These are phyloP conservation scores for Sebastes fasciatus DNA, from an alignment of 2,113 vertebrate species.

Conservation along the genomic window DNA sequence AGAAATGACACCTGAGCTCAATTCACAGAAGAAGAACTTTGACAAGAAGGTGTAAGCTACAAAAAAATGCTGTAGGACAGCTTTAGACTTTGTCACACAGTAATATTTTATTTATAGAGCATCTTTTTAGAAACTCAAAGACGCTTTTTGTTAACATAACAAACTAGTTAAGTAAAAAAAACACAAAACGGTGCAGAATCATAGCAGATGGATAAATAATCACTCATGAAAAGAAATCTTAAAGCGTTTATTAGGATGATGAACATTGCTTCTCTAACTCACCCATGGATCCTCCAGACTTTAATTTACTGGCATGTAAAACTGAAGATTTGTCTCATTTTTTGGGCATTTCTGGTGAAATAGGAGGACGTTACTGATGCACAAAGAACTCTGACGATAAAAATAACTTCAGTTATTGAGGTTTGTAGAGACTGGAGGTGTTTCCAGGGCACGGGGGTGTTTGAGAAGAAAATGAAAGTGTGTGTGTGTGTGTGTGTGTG, in stretches of 20 bases:
- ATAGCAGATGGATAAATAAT: not conserved
- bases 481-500: slow-evolving; percentile 6
- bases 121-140: not conserved
- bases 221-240: too few relatives aligned
- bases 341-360: slow-evolving; percentile 4
- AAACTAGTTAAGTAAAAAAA: not conserved
- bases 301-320: not conserved
- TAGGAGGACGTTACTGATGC: not conserved
- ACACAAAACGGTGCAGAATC: too few relatives aligned
- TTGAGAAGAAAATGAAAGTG: slow-evolving; percentile 59
- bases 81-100: not conserved
- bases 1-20: not conserved
- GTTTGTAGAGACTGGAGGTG: not conserved
- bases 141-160: too few relatives aligned
- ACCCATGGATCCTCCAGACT: not conserved
- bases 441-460: slow-evolving; percentile 44
- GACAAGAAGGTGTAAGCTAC: not conserved
- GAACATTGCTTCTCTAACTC: too few relatives aligned
- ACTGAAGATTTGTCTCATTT: not conserved
- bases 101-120: not conserved
- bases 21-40: not conserved
- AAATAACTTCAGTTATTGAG: slow-evolving; percentile 32
- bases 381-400: not conserved
- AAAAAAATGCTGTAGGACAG: too few relatives aligned
- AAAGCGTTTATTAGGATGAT: too few relatives aligned